Evolutionary conservation across 2,888 invertebrate species (phyloP).

Genomic region (Drosophila tanythrix): DNA sequence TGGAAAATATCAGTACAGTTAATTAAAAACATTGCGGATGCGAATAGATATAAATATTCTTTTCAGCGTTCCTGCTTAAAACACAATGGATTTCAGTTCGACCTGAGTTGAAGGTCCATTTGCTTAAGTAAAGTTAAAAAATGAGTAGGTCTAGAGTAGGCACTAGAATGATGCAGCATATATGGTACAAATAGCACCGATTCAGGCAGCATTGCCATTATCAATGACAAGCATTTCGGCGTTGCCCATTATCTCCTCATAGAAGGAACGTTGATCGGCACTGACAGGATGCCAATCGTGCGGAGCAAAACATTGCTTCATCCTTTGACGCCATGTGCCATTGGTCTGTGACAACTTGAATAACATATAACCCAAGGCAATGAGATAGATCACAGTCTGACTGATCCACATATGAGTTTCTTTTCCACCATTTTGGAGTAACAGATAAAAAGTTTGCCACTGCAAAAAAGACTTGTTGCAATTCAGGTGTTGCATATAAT

Average conservation of each 20-base stretch:
- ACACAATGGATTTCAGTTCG: conserved; percentile 67
- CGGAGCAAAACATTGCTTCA: conserved; percentile 82
- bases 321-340: conserved; percentile 74
- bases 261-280: conserved; percentile 82
- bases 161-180: conserved; percentile 51
- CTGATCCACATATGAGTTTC: conserved; percentile 60
- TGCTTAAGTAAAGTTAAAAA: conserved; percentile 52
- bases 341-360: conserved; percentile 77
- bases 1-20: conserved; percentile 74
- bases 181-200: background rate
- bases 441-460: conserved; percentile 37
- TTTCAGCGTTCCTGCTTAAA: conserved; percentile 12
- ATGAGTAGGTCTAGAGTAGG: conserved; percentile 42
- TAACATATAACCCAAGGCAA: conserved; percentile 78
- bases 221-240: conserved; percentile 83
- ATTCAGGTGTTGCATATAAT: background rate
- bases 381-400: conserved; percentile 71
- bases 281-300: conserved; percentile 85
- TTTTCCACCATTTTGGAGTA: conserved; percentile 43
- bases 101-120: conserved; percentile 39
- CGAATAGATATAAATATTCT: conserved; percentile 23
- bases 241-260: conserved; percentile 83
- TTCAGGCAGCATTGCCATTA: conserved; percentile 40
- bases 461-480: conserved; percentile 10
- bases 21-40: conserved; percentile 22